phyloP scores from a whole-genome alignment of 2,113 vertebrate genomes.

The Gopherus flavomarginatus region DNA sequence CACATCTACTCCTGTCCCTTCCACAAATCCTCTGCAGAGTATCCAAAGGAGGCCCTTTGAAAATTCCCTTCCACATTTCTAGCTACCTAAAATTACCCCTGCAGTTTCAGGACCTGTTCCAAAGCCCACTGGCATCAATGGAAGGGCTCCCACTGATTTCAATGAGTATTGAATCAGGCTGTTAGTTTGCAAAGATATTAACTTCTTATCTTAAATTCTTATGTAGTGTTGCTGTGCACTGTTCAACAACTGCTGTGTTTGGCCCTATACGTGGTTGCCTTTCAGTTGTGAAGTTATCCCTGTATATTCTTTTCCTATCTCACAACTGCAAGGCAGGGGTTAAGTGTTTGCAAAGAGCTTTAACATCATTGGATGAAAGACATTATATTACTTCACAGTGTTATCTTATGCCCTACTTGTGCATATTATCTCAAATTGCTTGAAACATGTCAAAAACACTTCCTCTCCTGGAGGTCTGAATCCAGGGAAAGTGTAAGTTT shows the following conservation, averaged over 20 bases:
- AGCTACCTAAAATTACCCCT: conserved; percentile 35
- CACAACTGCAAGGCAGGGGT: neutral
- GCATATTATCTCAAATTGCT: conserved; percentile 69
- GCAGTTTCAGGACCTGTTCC: neutral
- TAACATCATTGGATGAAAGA: conserved; percentile 68
- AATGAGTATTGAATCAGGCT: conserved; percentile 23
- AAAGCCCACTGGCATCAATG: conserved; percentile 8
- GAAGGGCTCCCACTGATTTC: conserved; percentile 26
- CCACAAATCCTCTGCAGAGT: conserved; percentile 23
- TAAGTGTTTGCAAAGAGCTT: conserved; percentile 58
- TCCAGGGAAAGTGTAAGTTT: conserved; percentile 51
- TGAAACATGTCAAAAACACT: conserved; percentile 69
- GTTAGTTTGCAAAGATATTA: conserved; percentile 28
- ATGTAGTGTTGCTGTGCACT: neutral
- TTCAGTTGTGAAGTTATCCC: conserved; percentile 55
- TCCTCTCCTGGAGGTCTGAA: conserved; percentile 51
- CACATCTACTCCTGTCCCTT: neutral
- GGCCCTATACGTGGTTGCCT: conserved; percentile 47
- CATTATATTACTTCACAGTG: conserved; percentile 64
- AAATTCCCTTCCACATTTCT: conserved; percentile 18
- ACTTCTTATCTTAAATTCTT: neutral
- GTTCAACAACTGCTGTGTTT: conserved; percentile 33
- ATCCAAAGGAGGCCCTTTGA: neutral
- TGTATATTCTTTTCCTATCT: conserved; percentile 57
- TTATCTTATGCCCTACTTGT: conserved; percentile 67